Base-by-base conservation (phyloP, 2,113 vertebrate species). In the Reinhardtius hippoglossoides region DNA sequence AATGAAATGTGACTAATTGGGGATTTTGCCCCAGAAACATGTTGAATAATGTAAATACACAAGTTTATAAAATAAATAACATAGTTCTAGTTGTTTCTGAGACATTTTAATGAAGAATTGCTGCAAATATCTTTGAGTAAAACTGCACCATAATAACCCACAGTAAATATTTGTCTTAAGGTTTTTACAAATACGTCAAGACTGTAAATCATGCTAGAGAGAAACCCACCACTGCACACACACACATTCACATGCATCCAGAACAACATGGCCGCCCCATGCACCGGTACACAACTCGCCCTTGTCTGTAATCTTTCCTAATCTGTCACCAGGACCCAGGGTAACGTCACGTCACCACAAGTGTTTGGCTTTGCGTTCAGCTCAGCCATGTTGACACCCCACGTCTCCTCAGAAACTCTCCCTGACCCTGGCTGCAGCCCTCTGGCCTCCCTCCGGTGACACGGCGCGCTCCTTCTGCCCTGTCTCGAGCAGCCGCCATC, bases 291-390 rank as follows among this genome's bases (percentile, higher is more conserved):
- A 68, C 67, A 68, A 27, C 54, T 78, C 79, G 75, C 63, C 80
- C 80, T 50, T 57, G 64, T 81, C 74, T 87, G 87, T 87, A 82
- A 88, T 83, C 84, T 79, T 20, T 72, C 71, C 79, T 89, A 88
- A 90, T 87, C 76, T 89, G 86, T 84, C 90, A 71, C 78, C 68
- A 79, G 78, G 69, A 87, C 75, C 84, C 84, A 78, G 74, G 83
- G 80, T 87, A 76, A 82, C 75, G 67, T 80, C 65, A 80, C 78
- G 81, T 89, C 83, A 81, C 86, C 71, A 83, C 90, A 83, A 88
- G 87, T 87, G 81, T 87, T 81, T 88, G 81, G 84, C 86, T 82
- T 65, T 5, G 18, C 85, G 65, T 76, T 82, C 60, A 62, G 50
- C 74, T 83, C 86, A 73, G 76, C 81, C 73, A 74, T 85, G 83